Base-by-base conservation (phyloP, 2,797 vertebrate species). In the Premnoplex brunnescens region DNA sequence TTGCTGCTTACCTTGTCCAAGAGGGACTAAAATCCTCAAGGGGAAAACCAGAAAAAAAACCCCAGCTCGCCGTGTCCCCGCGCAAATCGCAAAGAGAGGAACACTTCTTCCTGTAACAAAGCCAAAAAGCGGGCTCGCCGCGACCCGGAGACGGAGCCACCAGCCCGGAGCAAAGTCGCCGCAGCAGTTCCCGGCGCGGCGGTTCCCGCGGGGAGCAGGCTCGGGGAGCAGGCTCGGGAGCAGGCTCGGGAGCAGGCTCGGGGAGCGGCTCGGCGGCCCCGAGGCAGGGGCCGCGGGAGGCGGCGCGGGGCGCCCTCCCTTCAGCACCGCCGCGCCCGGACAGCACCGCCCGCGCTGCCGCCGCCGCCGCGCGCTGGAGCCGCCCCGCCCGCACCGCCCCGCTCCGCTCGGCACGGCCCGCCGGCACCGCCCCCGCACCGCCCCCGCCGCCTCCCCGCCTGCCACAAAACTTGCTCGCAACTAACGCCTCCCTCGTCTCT, bases 261-360 rank as follows among this genome's bases (percentile, higher is more conserved):
- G 26, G 28, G 13, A 32, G 14, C 59, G 8, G 48, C 15, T 34
- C 16, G 15, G 64, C 60, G 34, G 66, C n/a, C 52, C 12, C 30
- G 52, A 28, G 52, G 54, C 54, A 44, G 43, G 43, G 19, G 54
- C 54, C 21, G 54, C 54, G 54, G 54, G 32, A 71, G 89, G 90
- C 52, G 82, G 77, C 60, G 54, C 73, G 49, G 52, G 30, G 55
- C 88, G 49, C 26, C 46, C 71, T 81, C 85, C 92, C 30, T 97
- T 97, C 97, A 97, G 97, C 97, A 97, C 97, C 43, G 32, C 77
- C 55, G 86, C 62, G 6, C 90, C 2, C 51, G 97, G 97, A 97
- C 97, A 98, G 97, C 95, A 54, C 89, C 94, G 46, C 88, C 92
- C 95, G 54, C 54, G 32, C 32, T 14, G 32, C 54, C 93, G 93